These are phyloP conservation scores for Pongo pygmaeus DNA, from an alignment of 2,113 vertebrate species.

Conservation along the genomic window DNA sequence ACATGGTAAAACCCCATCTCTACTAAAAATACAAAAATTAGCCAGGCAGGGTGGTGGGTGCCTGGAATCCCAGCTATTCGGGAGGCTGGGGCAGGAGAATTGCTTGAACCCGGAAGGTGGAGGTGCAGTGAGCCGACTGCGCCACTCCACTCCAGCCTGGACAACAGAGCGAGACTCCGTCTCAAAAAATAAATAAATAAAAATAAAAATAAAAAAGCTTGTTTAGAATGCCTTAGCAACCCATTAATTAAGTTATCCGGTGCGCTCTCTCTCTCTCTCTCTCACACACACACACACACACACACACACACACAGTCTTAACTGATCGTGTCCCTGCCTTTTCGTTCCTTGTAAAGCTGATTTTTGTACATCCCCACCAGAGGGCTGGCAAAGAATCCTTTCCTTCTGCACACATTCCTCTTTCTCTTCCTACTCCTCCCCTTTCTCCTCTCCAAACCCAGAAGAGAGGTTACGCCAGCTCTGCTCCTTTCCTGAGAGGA, in stretches of 20 bases:
- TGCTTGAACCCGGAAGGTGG: no score
- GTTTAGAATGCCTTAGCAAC: not conserved
- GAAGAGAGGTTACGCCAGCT: not conserved
- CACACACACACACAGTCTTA: not conserved
- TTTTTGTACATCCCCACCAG: not conserved
- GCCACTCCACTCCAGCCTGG: no score
- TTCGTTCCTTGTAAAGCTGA: not conserved
- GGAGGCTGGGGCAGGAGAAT: no score
- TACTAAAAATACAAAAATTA: no score
- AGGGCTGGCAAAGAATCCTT: not conserved
- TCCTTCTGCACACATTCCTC: not conserved
- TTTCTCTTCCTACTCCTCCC: not conserved
- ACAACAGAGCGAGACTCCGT: no score
- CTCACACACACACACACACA: not conserved
- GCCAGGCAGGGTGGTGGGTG: no score
- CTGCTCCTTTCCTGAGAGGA: not conserved
- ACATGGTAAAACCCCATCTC: no score
- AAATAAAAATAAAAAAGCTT: no score
- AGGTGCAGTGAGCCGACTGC: no score
- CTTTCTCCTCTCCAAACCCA: not conserved
- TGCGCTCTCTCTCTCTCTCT: fast-evolving
- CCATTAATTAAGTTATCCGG: not conserved
- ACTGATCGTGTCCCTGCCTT: not conserved
- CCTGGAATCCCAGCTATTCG: no score
- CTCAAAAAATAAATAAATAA: no score